These are phyloP conservation scores for Drosophila sp. DNA, from an alignment of 1,140 invertebrate genomes.

Conservation along the genomic window DNA sequence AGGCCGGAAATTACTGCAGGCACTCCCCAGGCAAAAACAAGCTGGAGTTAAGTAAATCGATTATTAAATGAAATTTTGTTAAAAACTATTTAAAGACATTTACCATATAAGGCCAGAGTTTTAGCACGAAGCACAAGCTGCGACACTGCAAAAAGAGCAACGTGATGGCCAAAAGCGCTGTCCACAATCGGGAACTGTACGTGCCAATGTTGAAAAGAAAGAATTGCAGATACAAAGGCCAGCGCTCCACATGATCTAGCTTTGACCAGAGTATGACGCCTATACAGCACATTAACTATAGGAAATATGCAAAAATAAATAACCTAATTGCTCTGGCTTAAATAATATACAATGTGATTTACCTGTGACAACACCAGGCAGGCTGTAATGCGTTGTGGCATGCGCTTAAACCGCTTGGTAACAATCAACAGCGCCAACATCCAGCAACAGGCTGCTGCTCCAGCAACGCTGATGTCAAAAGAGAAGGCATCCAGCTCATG, in stretches of 20 bases:
- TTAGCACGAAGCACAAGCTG: constrained; percentile 92
- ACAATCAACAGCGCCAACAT: constrained; percentile 91
- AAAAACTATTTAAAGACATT: background rate
- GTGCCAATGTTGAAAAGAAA: constrained; percentile 90
- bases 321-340: background rate
- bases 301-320: constrained; percentile 25
- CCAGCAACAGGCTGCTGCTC: constrained; percentile 91
- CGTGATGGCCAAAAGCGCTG: constrained; percentile 91
- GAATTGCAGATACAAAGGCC: constrained; percentile 89
- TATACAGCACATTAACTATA: constrained; percentile 86
- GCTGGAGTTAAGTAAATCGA: constrained; percentile 82
- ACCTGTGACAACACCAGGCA: constrained; percentile 91
- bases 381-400: constrained; percentile 93
- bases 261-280: constrained; percentile 90
- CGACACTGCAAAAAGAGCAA: constrained; percentile 93
- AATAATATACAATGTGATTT: constrained; percentile 57
- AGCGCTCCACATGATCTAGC: constrained; percentile 85
- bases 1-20: constrained; percentile 86
- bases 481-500: constrained; percentile 91
- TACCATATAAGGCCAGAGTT: constrained; percentile 87
- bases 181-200: constrained; percentile 93
- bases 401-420: constrained; percentile 90
- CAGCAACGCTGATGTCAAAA: constrained; percentile 92
- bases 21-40: constrained; percentile 90
- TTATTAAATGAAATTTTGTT: background rate